A percentile compares a stretch with the other conserved stretches of the same genome.
Conservation (phyloP, 2,113 vertebrate genomes). For the Zosterops borbonicus region DNA sequence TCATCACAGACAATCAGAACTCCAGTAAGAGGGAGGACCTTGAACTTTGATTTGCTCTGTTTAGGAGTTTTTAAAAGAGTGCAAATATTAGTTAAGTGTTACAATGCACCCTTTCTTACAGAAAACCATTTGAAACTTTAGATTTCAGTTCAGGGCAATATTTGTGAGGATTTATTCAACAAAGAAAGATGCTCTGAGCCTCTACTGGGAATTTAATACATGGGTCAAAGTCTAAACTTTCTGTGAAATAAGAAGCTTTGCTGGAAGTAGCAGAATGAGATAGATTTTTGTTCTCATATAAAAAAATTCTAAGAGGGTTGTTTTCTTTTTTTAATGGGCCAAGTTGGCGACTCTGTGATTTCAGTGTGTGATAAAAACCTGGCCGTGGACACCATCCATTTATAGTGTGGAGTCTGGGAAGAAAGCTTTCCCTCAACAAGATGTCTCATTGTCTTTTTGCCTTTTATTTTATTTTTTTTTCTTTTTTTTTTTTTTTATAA, state of each 20-base stretch:
- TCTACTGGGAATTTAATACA: constrained; percentile 38
- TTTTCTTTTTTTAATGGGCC: not conserved
- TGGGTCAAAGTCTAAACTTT: constrained; percentile 57
- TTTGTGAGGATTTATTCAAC: constrained; percentile 58
- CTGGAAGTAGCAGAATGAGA: constrained; percentile 32
- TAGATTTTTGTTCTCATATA: constrained; percentile 42
- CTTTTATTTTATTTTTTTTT: not conserved
- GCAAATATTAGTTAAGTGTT: constrained; percentile 16
- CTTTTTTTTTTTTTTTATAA: not conserved
- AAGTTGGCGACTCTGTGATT: not conserved
- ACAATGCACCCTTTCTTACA: constrained; percentile 27
- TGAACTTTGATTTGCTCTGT: not conserved
- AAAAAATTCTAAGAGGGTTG: not conserved
- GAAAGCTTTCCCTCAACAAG: not conserved
- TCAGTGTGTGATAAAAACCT: constrained; percentile 18
- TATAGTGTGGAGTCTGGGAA: not conserved
- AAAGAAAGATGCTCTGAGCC: constrained; percentile 45
- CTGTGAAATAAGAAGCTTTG: constrained; percentile 48
- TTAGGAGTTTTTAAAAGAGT: not conserved
- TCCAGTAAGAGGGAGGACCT: not conserved
- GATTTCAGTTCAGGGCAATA: constrained; percentile 15
- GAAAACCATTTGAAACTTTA: constrained; percentile 21
- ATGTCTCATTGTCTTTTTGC: not conserved
- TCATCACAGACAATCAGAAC: not conserved
- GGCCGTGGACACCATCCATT: not conserved